These are phyloP conservation scores for Yoshiicerus persimilis DNA, from an alignment of 1,140 invertebrate genomes.

Conservation along the genomic window DNA sequence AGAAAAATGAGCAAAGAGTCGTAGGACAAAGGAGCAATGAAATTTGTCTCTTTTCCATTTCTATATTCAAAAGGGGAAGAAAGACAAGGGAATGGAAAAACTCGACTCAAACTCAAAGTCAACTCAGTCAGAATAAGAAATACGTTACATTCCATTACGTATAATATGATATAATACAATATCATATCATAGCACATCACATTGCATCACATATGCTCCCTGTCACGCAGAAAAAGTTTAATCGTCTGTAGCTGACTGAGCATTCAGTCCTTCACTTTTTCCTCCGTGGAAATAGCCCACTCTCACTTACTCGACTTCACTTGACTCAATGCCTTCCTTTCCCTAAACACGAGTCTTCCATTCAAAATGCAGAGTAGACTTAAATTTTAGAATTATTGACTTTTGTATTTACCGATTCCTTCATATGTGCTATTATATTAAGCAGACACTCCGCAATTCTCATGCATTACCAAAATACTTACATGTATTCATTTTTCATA, in stretches of 20 bases:
- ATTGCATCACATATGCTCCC: slow-evolving; percentile 4
- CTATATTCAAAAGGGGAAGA: slow-evolving; percentile 19
- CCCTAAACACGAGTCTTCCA: neutral
- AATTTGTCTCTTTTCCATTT: slow-evolving; percentile 19
- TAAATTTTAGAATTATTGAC: slow-evolving; percentile 10
- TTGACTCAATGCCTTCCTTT: neutral
- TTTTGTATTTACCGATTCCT: neutral
- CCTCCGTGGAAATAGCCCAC: neutral
- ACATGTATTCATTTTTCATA: neutral
- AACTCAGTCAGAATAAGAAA: neutral
- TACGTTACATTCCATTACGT: neutral
- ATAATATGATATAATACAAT: neutral
- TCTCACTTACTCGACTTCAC: neutral
- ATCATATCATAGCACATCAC: neutral
- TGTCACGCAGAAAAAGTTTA: slow-evolving; percentile 1
- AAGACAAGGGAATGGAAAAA: neutral
- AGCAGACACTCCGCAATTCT: neutral
- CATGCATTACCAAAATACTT: neutral
- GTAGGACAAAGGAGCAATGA: slow-evolving; percentile 21
- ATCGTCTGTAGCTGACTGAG: slow-evolving; percentile 18
- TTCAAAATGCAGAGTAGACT: neutral
- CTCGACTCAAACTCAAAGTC: neutral
- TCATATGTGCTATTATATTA: neutral
- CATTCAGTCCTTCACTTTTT: neutral
- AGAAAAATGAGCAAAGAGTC: slow-evolving; percentile 6